Base-by-base conservation (phyloP, 2,113 vertebrate genomes). In the Albula glossodonta region DNA sequence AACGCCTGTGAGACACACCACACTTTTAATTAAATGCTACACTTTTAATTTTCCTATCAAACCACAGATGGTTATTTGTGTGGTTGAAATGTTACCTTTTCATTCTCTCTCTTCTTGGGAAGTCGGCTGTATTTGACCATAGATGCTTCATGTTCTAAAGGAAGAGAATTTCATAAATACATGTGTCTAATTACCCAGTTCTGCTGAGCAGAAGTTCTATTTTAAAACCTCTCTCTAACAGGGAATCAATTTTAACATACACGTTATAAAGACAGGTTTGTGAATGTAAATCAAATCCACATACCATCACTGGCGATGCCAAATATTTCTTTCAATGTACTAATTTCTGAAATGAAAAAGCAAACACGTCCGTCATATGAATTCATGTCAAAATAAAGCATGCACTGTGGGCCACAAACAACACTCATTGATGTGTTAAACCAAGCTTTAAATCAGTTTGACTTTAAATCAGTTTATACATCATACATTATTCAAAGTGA, bases 91-190 rank as follows among this genome's bases (percentile, higher is more conserved):
- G 12, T 56, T 92, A 99, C 98, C 96, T 97, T 99, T 89, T 99
- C 98, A 78, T 98, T 99, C 90, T 99, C 98, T 93, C 95, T 98
- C 90, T 96, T 98, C 92, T 99, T 99, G 48, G 98, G 97, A 86
- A 99, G 91, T 80, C 97, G 95, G 96, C 98, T 99, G 86, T 99
- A 99, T 85, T 98, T 99, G 89, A 98, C 97, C 98, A 99, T 99
- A 19, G 98, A 96, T 19, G 96, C 94, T 89, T 99, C 98, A 74
- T 99, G 98, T 90, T 99, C 98, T 99, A 91, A 48, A 91, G 91
- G 89, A 85, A 84, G 4, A 88, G 13, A 52, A 51, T 81, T 78
- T 57, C 0, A 5, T 25, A 63, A 19, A 63, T 15, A 12, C 53
- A 56, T 56, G 53, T 56, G 31, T 41, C 31, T 41, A 41, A 41